Percentiles rank a stretch among this genome's conserved stretches.
phyloP scores from a whole-genome alignment of 2,113 vertebrate genomes.

The Todiramphus chloris region DNA sequence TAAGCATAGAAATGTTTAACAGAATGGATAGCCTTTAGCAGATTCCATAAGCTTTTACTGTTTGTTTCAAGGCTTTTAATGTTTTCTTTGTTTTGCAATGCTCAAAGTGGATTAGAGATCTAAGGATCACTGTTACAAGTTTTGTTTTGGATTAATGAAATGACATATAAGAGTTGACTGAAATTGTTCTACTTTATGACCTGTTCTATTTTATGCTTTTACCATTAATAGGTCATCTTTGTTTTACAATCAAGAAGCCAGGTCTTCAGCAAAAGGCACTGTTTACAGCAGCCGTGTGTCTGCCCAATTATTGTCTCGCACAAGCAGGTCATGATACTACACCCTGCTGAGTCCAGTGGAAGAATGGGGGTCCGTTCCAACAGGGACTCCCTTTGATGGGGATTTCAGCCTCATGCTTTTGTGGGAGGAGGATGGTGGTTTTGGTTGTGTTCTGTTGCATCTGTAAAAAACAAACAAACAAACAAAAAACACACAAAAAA shows the following conservation, averaged over 20 bases:
- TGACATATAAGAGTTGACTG: not conserved
- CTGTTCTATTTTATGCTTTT: constrained; percentile 12
- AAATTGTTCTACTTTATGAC: constrained; percentile 7
- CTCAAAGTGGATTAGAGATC: constrained; percentile 53
- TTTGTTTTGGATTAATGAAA: constrained; percentile 51
- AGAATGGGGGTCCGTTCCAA: not conserved
- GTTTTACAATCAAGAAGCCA: constrained; percentile 6
- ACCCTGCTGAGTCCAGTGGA: not conserved
- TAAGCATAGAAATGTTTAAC: not conserved
- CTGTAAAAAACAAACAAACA: not conserved
- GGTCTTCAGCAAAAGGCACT: not conserved
- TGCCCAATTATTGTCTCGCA: constrained; percentile 9
- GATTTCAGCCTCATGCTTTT: not conserved
- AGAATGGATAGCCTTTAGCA: not conserved
- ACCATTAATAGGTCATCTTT: not conserved
- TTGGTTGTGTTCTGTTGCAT: not conserved
- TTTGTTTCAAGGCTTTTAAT: constrained; percentile 36
- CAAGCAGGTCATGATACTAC: not conserved
- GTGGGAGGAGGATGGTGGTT: not conserved
- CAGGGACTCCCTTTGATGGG: not conserved
- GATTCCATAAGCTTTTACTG: constrained; percentile 32
- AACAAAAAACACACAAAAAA: not conserved
- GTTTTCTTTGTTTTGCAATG: constrained; percentile 57
- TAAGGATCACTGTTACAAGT: constrained; percentile 40
- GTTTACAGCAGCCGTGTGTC: not conserved